Evolutionary conservation across 2,888 invertebrate species (phyloP), one percentile per base, ranked within the genome.

Genomic region (Aproaerema taeniolella): DNA sequence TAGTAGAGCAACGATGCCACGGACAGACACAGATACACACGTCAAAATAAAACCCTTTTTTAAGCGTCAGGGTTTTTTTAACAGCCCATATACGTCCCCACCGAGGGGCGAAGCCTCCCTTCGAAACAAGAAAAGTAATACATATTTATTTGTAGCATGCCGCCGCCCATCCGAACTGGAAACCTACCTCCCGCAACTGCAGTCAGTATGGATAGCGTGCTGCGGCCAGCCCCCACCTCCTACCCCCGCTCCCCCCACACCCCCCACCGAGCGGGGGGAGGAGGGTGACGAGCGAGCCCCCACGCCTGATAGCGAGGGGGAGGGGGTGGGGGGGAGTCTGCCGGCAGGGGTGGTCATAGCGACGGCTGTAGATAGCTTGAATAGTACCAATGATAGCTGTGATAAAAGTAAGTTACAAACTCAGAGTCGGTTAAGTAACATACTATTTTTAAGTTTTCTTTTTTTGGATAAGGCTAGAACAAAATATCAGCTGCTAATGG

Each of bases 331-430:
- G 8, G 26, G 20, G 8, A 6, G 8, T 3, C 8, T n/a, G 26
- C 26, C 26, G 6, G 26, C 2, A 2, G n/a, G n/a, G 6, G n/a
- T 26, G 2, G 26, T 26, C 2, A 26, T 26, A 26, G 26, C 26
- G 2, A 7, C 20, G 5, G 20, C 20, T 20, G 7, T 7, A 6
- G 3, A 5, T n/a, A n/a, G 26, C 2, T 6, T n/a, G n/a, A 5
- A 26, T n/a, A n/a, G 5, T n/a, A n/a, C 26, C n/a, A n/a, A 3
- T 5, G 8, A 6, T n/a, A 5, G 8, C n/a, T 3, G 8, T 5
- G 26, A 26, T 26, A 26, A 26, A 26, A n/a, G 26, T 26, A 26
- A 20, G 20, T 20, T 20, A n/a, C n/a, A n/a, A n/a, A n/a, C n/a
- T n/a, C n/a, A n/a, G n/a, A n/a, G n/a, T n/a, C n/a, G n/a, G n/a